Evolutionary conservation across 2,888 invertebrate species (phyloP), one percentile per base, ranked within the genome.

Genomic region (Elysia crispata): DNA sequence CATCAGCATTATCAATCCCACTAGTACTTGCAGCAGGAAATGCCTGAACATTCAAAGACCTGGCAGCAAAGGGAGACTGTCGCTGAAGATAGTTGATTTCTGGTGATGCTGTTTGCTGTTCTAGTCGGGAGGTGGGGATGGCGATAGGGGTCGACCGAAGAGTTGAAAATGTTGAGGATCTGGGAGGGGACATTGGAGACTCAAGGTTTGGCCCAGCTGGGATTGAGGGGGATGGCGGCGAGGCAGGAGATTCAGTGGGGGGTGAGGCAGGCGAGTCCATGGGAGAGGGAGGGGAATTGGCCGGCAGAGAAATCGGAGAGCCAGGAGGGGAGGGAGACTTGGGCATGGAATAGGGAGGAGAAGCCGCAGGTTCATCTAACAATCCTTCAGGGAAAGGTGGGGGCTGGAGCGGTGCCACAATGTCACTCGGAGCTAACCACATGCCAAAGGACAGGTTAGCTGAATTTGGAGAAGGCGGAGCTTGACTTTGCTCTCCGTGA

Each of bases 1-100:
- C 85, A 66, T 79, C 79, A 41, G 84, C 84, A 25, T 81, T 85
- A 64, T 83, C 81, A 50, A 84, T 80, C 13, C 76, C 72, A 30
- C 70, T 64, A n/a, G 69, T 69, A 13, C 28, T 8, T 3, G 30
- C 30, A 6, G 15, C 66, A 30, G 60, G 30, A 18, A 31, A n/a
- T 15, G 33, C 25, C 20, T 30, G 28, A 41, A 41, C 41, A 41
- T 41, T 41, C 41, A 41, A 41, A 41, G 41, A 41, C 41, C 41
- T 41, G 5, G 60, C 25, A 1, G 6, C 25, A 60, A 25, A 60
- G 60, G 60, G 23, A 25, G 60, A n/a, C 60, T 41, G 41, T 41
- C 41, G 3, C 28, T 75, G 64, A 33, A 41, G 23, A 49, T 60
- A 73, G 23, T 49, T 69, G 30, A 76, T 30, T 28, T 76, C 72